Evolutionary conservation across 2,113 vertebrate genomes (phyloP), one percentile per base, ranked within the genome.

Genomic region (Spilogale gracilis): DNA sequence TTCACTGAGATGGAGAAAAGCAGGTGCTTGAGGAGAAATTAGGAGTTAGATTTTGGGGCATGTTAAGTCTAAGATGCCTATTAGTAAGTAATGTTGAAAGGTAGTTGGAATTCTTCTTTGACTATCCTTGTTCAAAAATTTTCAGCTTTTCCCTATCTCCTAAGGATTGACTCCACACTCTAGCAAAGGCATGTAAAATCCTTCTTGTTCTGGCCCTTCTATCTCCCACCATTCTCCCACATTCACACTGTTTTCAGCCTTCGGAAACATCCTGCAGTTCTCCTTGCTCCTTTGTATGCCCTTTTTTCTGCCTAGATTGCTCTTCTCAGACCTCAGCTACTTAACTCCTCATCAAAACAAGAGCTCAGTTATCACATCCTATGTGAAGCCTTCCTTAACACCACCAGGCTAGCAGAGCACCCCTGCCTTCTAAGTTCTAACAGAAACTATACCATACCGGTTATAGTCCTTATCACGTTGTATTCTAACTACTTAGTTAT

Each of bases 101-200:
- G 60, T 73, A 63, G 81, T 1, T 82, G 54, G n/a, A 27, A 79
- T 79, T 74, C 48, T 81, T 89, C 17, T 45, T 43, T 84, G 48
- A 69, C 93, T 74, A 94, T 84, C 69, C 30, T 80, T 85, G 48
- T 76, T 85, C n/a, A 23, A 88, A 91, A 96, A 25, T 83, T 48
- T 88, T 91, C 74, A 87, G 18, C 30, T 82, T 32, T 16, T n/a
- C 80, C 60, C 65, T 25, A 16, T 27, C 13, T 74, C 23, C 17
- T 81, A 50, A 74, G 50, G 58, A 92, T 30, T 38, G 76, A 69
- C 65, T 81, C 76, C 6, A 81, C 58, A 48, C 30, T 45, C 71
- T 38, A 91, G 17, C 8, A 60, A 80, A 32, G 23, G 89, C 2
- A 12, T 13, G 2, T 6, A 78, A 54, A 48, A 60, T 11, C 13